phyloP scores from a whole-genome alignment of 2,113 vertebrate genomes.

The Phalacrocorax aristotelis region DNA sequence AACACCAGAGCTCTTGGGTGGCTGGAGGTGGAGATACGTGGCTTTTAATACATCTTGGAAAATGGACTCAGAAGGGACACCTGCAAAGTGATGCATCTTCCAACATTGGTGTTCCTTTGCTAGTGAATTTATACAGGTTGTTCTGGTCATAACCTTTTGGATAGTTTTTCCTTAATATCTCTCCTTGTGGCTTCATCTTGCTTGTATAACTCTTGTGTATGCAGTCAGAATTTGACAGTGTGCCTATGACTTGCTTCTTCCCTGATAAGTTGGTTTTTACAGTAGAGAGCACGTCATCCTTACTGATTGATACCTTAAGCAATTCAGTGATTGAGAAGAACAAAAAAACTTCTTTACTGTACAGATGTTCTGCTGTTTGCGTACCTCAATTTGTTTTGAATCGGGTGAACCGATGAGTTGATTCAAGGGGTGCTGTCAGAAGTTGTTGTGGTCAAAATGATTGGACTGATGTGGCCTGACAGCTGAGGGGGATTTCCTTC shows the following conservation, averaged over 20 bases:
- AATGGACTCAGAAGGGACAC: not conserved
- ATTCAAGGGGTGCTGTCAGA: not conserved
- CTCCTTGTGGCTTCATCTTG: not conserved
- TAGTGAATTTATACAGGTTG: not conserved
- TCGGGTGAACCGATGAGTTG: not conserved
- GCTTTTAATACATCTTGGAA: not conserved
- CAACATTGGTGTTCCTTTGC: not conserved
- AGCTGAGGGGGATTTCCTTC: not conserved
- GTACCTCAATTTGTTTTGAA: not conserved
- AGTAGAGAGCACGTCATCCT: not conserved
- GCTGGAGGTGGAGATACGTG: not conserved
- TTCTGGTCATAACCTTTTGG: not conserved
- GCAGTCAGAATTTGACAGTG: not conserved
- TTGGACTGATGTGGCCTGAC: not conserved
- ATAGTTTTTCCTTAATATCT: not conserved
- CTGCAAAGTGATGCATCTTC: not conserved
- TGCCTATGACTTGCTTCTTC: not conserved
- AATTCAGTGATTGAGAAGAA: not conserved
- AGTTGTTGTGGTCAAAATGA: not conserved
- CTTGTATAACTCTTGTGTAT: not conserved
- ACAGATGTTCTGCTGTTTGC: not conserved
- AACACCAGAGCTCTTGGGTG: not conserved
- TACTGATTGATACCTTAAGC: not conserved
- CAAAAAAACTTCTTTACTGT: not conserved
- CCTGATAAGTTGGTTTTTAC: not conserved